These are phyloP conservation scores for Aspidoscelis tigris DNA, from an alignment of 2,113 vertebrate species.

Conservation along the genomic window DNA sequence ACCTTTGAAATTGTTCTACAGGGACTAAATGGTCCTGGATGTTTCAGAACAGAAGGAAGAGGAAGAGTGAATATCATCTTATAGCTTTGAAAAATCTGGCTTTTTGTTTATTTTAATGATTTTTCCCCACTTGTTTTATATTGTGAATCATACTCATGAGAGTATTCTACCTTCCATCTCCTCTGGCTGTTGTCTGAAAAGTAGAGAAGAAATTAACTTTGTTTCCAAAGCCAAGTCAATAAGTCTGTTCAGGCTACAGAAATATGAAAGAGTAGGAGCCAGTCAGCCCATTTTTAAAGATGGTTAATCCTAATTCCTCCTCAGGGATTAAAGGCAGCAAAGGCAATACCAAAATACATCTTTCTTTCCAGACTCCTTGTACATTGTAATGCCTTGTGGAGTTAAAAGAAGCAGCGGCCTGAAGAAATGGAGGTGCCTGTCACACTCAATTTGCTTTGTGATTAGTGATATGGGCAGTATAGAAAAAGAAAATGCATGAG, in stretches of 20 bases:
- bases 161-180: conserved; percentile 14
- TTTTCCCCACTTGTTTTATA: conserved; percentile 25
- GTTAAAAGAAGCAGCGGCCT: conserved; percentile 14
- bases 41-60: conserved; percentile 15
- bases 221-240: conserved; percentile 27
- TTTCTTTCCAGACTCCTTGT: conserved; percentile 24
- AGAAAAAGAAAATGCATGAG: conserved; percentile 5
- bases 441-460: conserved; percentile 46
- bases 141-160: conserved; percentile 41
- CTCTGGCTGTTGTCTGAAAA: conserved; percentile 39
- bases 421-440: conserved; percentile 41
- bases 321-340: conserved; percentile 13
- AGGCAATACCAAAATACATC: conserved; percentile 25
- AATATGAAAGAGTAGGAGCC: conserved; percentile 18
- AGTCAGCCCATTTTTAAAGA: conserved; percentile 50
- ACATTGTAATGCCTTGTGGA: conserved; percentile 30
- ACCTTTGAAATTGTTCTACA: not conserved
- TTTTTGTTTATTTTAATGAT: conserved; percentile 35
- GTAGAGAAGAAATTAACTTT: conserved; percentile 43
- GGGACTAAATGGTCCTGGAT: not conserved
- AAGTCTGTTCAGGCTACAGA: conserved; percentile 37
- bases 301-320: conserved; percentile 39
- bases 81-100: not conserved
- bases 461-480: not conserved
- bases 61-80: not conserved